Conservation (phyloP, 2,113 vertebrate species). For the Pleuronectes platessa region DNA sequence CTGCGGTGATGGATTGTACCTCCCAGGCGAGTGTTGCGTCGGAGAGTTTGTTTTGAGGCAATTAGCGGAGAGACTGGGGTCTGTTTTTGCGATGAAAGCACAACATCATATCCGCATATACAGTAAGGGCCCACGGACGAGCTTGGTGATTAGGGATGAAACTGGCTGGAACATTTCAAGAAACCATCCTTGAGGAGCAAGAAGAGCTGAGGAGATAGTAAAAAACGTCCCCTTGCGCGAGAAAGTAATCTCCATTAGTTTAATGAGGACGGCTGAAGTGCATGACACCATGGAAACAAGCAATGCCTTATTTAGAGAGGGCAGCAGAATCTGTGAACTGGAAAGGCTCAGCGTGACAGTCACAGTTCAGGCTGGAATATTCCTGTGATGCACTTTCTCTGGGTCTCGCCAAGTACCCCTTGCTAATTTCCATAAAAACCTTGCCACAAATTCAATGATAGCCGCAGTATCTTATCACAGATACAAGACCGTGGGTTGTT, state of each 20-base stretch:
- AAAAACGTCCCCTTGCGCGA: slow-evolving; percentile 5
- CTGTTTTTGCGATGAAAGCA: slow-evolving; percentile 27
- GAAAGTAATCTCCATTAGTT: slow-evolving; percentile 27
- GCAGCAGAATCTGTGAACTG: slow-evolving; percentile 22
- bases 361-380: slow-evolving; percentile 20
- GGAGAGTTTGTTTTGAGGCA: slow-evolving; percentile 42
- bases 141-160: slow-evolving; percentile 22
- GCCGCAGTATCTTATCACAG: slow-evolving; percentile 4
- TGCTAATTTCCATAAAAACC: slow-evolving; percentile 27
- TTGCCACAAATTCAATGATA: slow-evolving; percentile 4
- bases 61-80: slow-evolving; percentile 33
- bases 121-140: not conserved
- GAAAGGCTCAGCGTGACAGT: slow-evolving; percentile 27
- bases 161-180: slow-evolving; percentile 3
- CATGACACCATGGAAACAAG: slow-evolving; percentile 27
- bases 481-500: not conserved
- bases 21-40: slow-evolving; percentile 22
- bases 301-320: slow-evolving; percentile 18
- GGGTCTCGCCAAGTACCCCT: not conserved
- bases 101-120: slow-evolving; percentile 21
- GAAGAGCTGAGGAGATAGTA: slow-evolving; percentile 1
- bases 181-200: slow-evolving; percentile 5
- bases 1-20: slow-evolving; percentile 41
- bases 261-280: slow-evolving; percentile 36
- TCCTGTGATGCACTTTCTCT: slow-evolving; percentile 20